phyloP scores from a whole-genome alignment of 1,140 invertebrate genomes.

The Proales similis region DNA sequence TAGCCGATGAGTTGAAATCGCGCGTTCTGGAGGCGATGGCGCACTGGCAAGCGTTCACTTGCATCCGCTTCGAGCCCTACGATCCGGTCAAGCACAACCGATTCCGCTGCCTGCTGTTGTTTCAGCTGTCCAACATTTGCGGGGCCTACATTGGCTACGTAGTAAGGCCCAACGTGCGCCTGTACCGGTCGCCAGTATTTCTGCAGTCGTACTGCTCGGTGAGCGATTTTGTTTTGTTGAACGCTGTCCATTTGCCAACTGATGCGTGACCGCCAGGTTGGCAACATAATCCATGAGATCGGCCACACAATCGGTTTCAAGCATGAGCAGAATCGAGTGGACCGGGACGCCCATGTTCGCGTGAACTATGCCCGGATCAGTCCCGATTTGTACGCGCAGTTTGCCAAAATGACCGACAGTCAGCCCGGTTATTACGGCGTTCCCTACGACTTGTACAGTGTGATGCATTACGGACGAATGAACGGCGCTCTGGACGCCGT shows the following conservation, averaged over 20 bases:
- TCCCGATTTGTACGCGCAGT: neutral
- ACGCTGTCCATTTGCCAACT: no score
- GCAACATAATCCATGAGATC: conserved; percentile 61
- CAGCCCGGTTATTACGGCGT: conserved; percentile 38
- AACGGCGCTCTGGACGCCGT: conserved; percentile 40
- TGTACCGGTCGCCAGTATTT: conserved; percentile 23
- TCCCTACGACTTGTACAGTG: conserved; percentile 41
- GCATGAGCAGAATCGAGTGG: conserved; percentile 47
- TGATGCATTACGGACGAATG: conserved; percentile 41
- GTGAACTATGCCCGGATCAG: conserved; percentile 44
- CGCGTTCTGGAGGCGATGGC: conserved; percentile 8
- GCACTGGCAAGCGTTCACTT: conserved; percentile 33
- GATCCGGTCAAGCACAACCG: neutral
- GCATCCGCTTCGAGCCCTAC: conserved; percentile 38
- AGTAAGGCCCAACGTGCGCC: neutral
- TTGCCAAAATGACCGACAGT: conserved; percentile 5
- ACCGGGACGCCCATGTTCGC: conserved; percentile 45
- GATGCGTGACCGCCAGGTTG: conserved; percentile 41
- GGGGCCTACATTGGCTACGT: conserved; percentile 31
- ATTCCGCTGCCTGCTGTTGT: neutral
- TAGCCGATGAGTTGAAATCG: conserved; percentile 2
- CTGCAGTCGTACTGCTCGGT: conserved; percentile 18
- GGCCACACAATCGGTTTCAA: conserved; percentile 61
- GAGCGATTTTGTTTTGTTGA: neutral
- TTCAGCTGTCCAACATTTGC: conserved; percentile 26